phyloP scores from a whole-genome alignment of 2,888 invertebrate species.

The Lithophane ornitopus region DNA sequence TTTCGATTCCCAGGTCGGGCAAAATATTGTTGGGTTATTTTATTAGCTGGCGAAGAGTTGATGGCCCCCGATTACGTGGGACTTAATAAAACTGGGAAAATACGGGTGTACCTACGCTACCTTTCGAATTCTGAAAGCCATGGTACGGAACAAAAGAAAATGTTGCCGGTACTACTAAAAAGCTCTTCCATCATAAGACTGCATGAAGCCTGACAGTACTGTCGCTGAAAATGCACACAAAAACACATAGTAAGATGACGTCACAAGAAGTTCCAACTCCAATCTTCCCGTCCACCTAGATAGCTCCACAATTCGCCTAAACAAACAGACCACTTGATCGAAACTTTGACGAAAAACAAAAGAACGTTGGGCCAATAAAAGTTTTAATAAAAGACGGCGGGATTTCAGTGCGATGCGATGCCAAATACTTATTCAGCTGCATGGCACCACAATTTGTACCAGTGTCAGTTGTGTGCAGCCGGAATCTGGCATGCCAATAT shows the following conservation, averaged over 20 bases:
- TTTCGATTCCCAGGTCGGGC: too few species aligned
- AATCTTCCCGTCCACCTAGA: constrained; percentile 8
- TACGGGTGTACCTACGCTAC: too few species aligned
- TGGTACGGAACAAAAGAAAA: too few species aligned
- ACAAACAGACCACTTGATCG: constrained; percentile 46
- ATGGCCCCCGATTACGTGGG: neutral
- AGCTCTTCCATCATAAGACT: neutral
- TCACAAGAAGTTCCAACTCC: constrained; percentile 7
- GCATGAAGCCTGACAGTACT: neutral
- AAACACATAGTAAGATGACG: neutral
- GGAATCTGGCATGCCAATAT: constrained; percentile 58
- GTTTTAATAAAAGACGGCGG: constrained; percentile 64
- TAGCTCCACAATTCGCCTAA: constrained; percentile 18
- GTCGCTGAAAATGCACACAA: neutral
- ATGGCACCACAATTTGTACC: constrained; percentile 64
- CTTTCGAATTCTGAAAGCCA: too few species aligned
- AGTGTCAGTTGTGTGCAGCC: constrained; percentile 56
- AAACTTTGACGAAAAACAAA: constrained; percentile 51
- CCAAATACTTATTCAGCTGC: constrained; percentile 64
- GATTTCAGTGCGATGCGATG: constrained; percentile 38
- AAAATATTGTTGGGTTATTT: neutral
- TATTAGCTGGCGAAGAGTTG: neutral
- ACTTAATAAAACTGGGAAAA: neutral
- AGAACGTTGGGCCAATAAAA: constrained; percentile 48
- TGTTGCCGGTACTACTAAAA: neutral